Percentiles rank a stretch among this genome's conserved stretches.
These are phyloP conservation scores for Colossoma macropomum DNA, from an alignment of 2,113 vertebrate species.

Conservation along the genomic window DNA sequence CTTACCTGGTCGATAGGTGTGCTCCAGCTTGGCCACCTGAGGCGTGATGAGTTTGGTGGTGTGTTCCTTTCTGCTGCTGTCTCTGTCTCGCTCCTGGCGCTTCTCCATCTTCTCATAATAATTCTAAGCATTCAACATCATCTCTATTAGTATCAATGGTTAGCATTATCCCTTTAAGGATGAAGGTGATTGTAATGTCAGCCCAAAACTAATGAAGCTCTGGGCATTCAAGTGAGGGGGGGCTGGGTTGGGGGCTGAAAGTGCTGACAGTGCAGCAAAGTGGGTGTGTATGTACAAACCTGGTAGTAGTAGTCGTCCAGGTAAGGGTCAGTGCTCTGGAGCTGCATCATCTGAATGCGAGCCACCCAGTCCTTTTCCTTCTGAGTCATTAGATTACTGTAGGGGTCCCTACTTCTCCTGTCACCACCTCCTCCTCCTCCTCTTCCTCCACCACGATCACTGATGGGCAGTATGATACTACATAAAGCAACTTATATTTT, in stretches of 20 bases:
- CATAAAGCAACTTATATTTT: not conserved
- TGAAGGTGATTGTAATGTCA: not conserved
- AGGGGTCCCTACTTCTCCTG: slow-evolving; percentile 85
- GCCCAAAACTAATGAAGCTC: no score
- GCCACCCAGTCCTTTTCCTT: slow-evolving; percentile 98
- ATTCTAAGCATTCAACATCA: slow-evolving; percentile 71
- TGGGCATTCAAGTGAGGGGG: no score
- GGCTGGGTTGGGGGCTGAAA: no score
- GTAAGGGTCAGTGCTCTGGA: slow-evolving; percentile 97
- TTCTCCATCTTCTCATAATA: slow-evolving; percentile 98
- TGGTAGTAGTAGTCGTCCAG: slow-evolving; percentile 98
- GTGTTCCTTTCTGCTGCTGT: slow-evolving; percentile 87
- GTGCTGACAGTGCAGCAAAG: not conserved
- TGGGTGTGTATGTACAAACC: slow-evolving; percentile 60
- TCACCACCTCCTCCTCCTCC: slow-evolving; percentile 76
- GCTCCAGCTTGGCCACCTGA: slow-evolving; percentile 94
- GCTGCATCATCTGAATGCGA: slow-evolving; percentile 98
- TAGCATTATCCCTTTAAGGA: not conserved
- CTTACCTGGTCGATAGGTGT: slow-evolving; percentile 91
- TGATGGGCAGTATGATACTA: slow-evolving; percentile 66
- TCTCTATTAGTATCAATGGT: not conserved
- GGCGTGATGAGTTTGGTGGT: slow-evolving; percentile 95
- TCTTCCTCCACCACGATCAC: slow-evolving; percentile 78
- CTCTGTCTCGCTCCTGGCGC: slow-evolving; percentile 79
- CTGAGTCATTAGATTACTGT: slow-evolving; percentile 96